Base-by-base conservation (phyloP, 2,113 vertebrate species). In the Cervus canadensis region DNA sequence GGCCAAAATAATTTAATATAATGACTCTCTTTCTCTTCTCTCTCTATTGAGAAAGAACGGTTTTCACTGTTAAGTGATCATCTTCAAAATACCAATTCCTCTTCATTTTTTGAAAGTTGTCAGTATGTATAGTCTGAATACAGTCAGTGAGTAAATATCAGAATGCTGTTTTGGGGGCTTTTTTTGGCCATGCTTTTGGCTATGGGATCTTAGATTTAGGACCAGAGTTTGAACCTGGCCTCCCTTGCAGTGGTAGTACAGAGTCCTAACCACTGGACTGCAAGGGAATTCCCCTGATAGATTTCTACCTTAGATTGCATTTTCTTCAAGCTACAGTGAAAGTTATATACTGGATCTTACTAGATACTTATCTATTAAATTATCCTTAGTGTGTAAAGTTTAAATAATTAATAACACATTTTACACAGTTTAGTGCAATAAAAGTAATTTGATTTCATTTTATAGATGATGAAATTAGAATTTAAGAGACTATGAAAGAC, bases 321-420 rank as follows among this genome's bases (percentile, higher is more conserved):
- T 76, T 76, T 88, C 67, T 50, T 83, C 10, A 85, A 81, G 8
- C 16, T 50, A 59, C 5, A 84, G 10, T 57, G 19, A 57, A 85
- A 9, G 19, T 5, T 95, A 43, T 43, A 23, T 71, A 84, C 13
- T 93, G 23, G 9, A 45, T 93, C 23, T 87, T 96, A 91, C 6
- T 10, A 81, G 1, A 28, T 83, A 78, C 4, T 84, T n/a, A 84
- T 60, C 2, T 26, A 54, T 87, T 92, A 78, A 94, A 81, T 6
- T 60, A 56, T 17, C 30, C 11, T n/a, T 89, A 13, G 6, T 54
- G 5, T 33, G 81, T 67, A 94, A 81, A 79, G 3, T 56, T 67
- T 92, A 62, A 93, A 91, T 13, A 76, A 83, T 94, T 59, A 33
- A 84, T n/a, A 95, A 93, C 11, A 88, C 23, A 86, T 97, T 74